Base-by-base conservation (phyloP, 2,113 vertebrate genomes). In the Syngnathus scovelli region DNA sequence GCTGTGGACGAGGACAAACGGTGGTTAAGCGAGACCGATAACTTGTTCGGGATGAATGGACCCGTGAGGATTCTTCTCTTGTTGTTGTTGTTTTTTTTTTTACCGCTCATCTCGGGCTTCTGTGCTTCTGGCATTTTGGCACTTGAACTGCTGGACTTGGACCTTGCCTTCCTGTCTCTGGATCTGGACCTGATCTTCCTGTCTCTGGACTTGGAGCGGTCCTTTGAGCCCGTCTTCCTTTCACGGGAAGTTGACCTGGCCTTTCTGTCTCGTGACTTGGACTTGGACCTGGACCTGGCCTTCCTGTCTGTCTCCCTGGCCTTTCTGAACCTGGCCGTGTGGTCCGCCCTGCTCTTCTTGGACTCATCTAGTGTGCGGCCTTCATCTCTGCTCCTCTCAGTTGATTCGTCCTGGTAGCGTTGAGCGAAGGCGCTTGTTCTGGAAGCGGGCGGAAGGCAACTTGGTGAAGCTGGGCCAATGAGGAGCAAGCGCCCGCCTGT, bases 341-440 rank as follows among this genome's bases (percentile, higher is more conserved):
- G 46, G 46, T 5, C 33, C 15, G 12, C 43, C 11, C 43, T 12
- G 10, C 43, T 44, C 43, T 44, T 12, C 11, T 44, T 4, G 23
- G 51, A 23, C n/a, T 54, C 51, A 10, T 12, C 21, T 3, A 27
- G 6, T 12, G 6, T 11, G 54, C 7, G 23, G 39, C 76, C 68
- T 69, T 2, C 19, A 51, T 76, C 80, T 0, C 55, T 69, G 23
- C 78, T 84, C 37, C 66, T 79, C 61, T 77, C 68, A 21, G 59
- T 41, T 0, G 52, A 2, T 16, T 77, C 80, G 37, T 85, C 82
- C 33, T 72, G 60, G 43, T 72, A 84, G 33, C 23, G 76, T 41
- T 70, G 70, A 6, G 83, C 81, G 1, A 69, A 39, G 0, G 80
- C 3, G 8, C 75, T 66, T 1, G 49, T 65, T 82, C 78, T 85